These are phyloP conservation scores for Geotrypetes seraphini DNA, from an alignment of 2,797 vertebrate species.

Conservation along the genomic window DNA sequence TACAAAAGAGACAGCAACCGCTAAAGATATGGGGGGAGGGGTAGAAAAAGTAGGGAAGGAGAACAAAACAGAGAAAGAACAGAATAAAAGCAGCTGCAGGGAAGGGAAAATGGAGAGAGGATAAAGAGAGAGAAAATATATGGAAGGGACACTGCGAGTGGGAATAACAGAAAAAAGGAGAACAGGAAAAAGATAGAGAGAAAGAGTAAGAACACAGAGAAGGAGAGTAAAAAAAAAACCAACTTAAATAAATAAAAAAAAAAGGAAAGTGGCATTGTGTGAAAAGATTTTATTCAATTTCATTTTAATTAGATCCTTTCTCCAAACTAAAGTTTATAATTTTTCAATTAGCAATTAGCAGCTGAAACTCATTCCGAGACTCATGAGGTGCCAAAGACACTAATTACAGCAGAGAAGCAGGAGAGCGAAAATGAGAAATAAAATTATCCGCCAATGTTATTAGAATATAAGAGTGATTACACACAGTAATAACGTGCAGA, in stretches of 20 bases:
- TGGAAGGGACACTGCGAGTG: too few species aligned
- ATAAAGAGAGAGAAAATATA: too few species aligned
- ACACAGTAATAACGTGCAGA: conserved; percentile 63
- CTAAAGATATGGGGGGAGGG: too few species aligned
- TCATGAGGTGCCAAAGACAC: conserved; percentile 73
- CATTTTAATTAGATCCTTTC: conserved; percentile 91
- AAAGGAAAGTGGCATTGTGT: too few species aligned
- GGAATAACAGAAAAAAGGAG: too few species aligned
- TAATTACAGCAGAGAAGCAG: conserved; percentile 68
- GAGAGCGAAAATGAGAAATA: conserved; percentile 65
- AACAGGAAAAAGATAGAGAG: conserved; percentile 26
- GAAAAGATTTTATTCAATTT: conserved; percentile 84
- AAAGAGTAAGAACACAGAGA: too few species aligned
- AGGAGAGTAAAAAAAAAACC: too few species aligned
- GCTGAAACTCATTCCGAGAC: conserved; percentile 67
- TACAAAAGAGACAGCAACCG: too few species aligned
- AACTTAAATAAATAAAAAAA: too few species aligned
- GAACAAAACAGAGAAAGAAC: conserved; percentile 24
- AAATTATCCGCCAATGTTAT: conserved; percentile 70
- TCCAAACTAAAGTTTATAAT: conserved; percentile 93
- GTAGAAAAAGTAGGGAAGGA: too few species aligned
- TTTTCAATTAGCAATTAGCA: conserved; percentile 97
- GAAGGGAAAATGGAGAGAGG: too few species aligned
- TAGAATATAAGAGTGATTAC: conserved; percentile 67
- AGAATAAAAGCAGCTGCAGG: conserved; percentile 37